Evolutionary conservation across 92 coral and sea anemone species (phyloP), one percentile per base, ranked within the genome.

Genomic region (Epizoanthus fatuus): DNA sequence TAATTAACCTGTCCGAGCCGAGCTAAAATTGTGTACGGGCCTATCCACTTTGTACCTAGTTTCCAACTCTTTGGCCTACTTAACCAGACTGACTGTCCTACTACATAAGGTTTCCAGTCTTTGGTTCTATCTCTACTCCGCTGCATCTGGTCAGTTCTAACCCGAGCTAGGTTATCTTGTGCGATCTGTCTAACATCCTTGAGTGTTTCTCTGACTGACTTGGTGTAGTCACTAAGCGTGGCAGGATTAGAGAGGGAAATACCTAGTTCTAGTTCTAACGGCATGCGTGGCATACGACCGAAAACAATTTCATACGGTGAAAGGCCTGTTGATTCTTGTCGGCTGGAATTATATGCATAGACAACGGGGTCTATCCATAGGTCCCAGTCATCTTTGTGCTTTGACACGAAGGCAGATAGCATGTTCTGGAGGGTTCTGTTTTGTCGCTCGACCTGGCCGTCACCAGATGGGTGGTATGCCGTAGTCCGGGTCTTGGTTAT

Each of bases 241-340:
- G 45, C 70, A 22, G 88, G 88, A 22, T 83, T 60, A 14, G 88
- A 54, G 17, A 83, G 51, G 4, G 82, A 80, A 53, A 86, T 17
- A 37, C 93, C 88, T 49, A 86, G 67, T 79, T 86, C 88, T 69
- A 91, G 42, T n/a, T 82, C 91, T 53, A 86, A 72, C 9, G 74
- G 86, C 49, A 91, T 40, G 25, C 91, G 49, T 13, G 91, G 81
- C 14, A 58, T 40, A 45, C 15, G 77, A 22, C 86, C 89, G 55
- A 83, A 86, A 35, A 72, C 87, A 5, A 79, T 72, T n/a, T 86
- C 90, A 37, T 77, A 81, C 5, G 87, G 93, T 4, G 85, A 83
- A 7, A 90, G 29, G n/a, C 81, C 81, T 55, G 70, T 77, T 6
- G 83, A 76, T 45, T 83, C 92, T 17, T 83, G 88, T 38, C 90